Percentiles rank a stretch among this genome's conserved stretches.
Conservation (phyloP, 2,888 invertebrate species). For the Synanthedon andrenaeformis region DNA sequence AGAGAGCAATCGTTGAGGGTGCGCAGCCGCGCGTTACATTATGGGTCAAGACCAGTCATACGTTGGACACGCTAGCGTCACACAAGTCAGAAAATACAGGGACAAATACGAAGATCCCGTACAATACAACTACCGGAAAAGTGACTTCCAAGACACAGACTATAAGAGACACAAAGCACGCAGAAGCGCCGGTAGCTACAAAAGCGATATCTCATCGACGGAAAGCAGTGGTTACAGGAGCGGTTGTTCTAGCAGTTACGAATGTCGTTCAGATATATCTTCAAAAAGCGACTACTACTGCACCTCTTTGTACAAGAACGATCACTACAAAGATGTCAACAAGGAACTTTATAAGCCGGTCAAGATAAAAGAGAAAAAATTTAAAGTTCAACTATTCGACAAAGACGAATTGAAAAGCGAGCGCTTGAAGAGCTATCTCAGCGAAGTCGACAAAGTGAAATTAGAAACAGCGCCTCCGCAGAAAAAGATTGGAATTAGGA, state of each 20-base stretch:
- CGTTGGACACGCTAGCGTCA: slow-evolving; percentile 41
- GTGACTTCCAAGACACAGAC: slow-evolving; percentile 33
- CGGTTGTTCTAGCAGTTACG: slow-evolving; percentile 55
- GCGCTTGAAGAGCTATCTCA: slow-evolving; percentile 43
- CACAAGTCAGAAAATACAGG: slow-evolving; percentile 39
- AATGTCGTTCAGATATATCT: slow-evolving; percentile 51
- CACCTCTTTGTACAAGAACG: slow-evolving; percentile 63
- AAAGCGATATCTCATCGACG: slow-evolving; percentile 55
- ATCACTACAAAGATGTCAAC: slow-evolving; percentile 58
- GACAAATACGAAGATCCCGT: slow-evolving; percentile 46
- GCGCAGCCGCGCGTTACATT: slow-evolving; percentile 35
- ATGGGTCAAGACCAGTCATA: slow-evolving; percentile 66
- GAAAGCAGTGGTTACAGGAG: slow-evolving; percentile 62
- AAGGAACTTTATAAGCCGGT: slow-evolving; percentile 64
- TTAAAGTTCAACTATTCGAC: slow-evolving; percentile 55
- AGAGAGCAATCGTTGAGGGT: slow-evolving; percentile 34
- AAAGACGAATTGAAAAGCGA: slow-evolving; percentile 44
- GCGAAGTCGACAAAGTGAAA: slow-evolving; percentile 57
- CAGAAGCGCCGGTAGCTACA: slow-evolving; percentile 52
- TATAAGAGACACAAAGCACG: slow-evolving; percentile 48
- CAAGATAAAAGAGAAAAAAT: slow-evolving; percentile 61
- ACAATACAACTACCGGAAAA: slow-evolving; percentile 34
- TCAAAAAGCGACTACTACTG: slow-evolving; percentile 53
- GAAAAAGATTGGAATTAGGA: slow-evolving; percentile 74
- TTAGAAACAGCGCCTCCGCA: slow-evolving; percentile 39